Base-by-base conservation (phyloP, 1,140 invertebrate genomes). In the Euwallacea fornicatus region DNA sequence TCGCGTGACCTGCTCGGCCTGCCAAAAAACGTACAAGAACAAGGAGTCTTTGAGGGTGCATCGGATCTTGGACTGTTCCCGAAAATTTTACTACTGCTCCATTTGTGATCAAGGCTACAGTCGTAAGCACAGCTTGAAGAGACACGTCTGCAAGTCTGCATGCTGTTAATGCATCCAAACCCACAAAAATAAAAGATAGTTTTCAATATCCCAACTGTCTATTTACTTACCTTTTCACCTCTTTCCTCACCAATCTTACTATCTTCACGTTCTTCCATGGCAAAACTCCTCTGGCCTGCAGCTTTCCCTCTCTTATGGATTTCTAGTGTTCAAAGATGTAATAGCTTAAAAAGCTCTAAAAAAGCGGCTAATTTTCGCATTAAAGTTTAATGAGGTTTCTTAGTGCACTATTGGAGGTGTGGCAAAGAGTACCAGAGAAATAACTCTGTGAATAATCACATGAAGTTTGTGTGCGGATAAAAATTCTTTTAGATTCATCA, bases 401-500 rank as follows among this genome's bases (percentile, higher is more conserved):
- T 4, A 33, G 21, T 33, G 4, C 21, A 33, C 21, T 33, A 21
- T 2, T 70, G 67, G 33, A 56, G 70, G 58, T 73, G 72, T 54
- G 72, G 67, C 1, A 73, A 73, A 44, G 63, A 13, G 7, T 73
- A 66, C 50, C 66, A 70, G 13, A 63, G 72, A 33, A 73, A 73
- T 9, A 67, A 73, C 21, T 73, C 67, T 7, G 21, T 73, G 47
- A 70, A 70, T 42, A 73, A 63, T 42, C 67, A 73, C 41, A 41
- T 62, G 9, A 73, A 73, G 21, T 73, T 73, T 43, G 68, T 70
- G 42, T 73, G 72, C 42, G 66, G 53, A 66, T 73, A 33, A 41
- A 61, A 58, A 13, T 73, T 66, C 58, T 73, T 73, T 41, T 73
- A 67, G 72, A 68, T 68, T 6, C 54, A 61, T 9, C 72, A 73